Percentiles rank a stretch among this genome's conserved stretches.
These are phyloP conservation scores for Acrocephalus arundinaceus DNA, from an alignment of 2,113 vertebrate species.

Conservation along the genomic window DNA sequence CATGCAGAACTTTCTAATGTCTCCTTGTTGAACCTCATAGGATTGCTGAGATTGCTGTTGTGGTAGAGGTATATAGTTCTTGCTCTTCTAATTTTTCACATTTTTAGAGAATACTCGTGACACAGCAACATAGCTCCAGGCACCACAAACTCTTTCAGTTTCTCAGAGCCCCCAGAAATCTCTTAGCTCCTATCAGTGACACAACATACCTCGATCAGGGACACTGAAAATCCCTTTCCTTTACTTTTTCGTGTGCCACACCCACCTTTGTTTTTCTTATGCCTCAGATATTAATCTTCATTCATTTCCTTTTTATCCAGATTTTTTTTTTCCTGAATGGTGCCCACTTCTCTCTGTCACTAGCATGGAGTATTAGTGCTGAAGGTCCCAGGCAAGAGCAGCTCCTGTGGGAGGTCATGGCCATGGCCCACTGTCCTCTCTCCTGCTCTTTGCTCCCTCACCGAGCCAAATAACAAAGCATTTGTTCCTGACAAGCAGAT, in stretches of 20 bases:
- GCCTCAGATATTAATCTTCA: neutral
- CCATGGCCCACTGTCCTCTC: neutral
- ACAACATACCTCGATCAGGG: fast-evolving
- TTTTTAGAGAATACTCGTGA: neutral
- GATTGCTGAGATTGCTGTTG: neutral
- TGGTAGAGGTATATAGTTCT: neutral
- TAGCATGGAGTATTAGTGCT: neutral
- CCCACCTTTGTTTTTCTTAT: neutral
- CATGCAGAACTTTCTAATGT: fast-evolving
- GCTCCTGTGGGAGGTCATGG: neutral
- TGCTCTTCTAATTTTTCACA: neutral
- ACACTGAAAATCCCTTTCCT: neutral
- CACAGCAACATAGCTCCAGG: neutral
- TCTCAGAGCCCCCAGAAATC: neutral
- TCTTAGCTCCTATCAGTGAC: neutral
- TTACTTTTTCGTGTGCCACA: neutral
- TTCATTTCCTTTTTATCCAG: neutral
- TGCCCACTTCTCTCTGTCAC: neutral
- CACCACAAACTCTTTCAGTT: neutral
- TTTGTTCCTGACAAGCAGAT: conserved; percentile 29
- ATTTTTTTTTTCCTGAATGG: neutral
- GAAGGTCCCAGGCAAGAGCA: neutral
- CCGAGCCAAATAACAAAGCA: neutral
- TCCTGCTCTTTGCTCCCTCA: neutral
- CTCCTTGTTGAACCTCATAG: neutral